phyloP scores from a whole-genome alignment of 2,113 vertebrate genomes.

The Tyrannus savana region DNA sequence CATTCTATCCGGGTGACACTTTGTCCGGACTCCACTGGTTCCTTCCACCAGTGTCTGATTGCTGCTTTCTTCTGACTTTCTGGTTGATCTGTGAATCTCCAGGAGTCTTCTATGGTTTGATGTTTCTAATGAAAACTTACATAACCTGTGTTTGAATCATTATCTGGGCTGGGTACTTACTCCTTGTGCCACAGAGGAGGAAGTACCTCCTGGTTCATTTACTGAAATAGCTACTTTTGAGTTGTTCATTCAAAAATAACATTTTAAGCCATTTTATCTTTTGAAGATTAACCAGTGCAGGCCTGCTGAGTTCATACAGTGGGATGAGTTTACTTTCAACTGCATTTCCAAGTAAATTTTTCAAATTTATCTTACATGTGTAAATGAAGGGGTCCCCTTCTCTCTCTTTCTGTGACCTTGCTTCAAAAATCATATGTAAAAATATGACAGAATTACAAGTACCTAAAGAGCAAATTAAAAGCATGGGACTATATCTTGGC shows the following conservation, averaged over 20 bases:
- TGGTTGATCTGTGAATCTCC: not conserved
- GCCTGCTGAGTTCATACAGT: not conserved
- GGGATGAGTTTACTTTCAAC: not conserved
- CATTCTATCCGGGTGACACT: not conserved
- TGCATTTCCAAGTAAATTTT: not conserved
- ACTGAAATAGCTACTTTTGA: not conserved
- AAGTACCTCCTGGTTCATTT: not conserved
- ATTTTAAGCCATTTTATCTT: not conserved
- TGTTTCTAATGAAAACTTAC: not conserved
- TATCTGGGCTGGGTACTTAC: not conserved
- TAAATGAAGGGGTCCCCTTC: not conserved
- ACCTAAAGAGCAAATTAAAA: not conserved
- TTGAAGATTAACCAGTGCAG: not conserved
- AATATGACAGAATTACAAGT: not conserved
- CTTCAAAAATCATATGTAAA: not conserved
- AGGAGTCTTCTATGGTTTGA: rapidly evolving
- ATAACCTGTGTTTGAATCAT: not conserved
- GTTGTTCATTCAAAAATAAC: not conserved
- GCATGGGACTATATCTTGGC: not conserved
- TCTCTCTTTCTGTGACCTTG: not conserved
- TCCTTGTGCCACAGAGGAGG: not conserved
- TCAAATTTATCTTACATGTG: not conserved
- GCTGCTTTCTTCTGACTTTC: not conserved
- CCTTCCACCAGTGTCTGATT: not conserved
- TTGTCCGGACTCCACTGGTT: not conserved